phyloP scores from a whole-genome alignment of 2,797 vertebrate species.

The Valencia hispanica region DNA sequence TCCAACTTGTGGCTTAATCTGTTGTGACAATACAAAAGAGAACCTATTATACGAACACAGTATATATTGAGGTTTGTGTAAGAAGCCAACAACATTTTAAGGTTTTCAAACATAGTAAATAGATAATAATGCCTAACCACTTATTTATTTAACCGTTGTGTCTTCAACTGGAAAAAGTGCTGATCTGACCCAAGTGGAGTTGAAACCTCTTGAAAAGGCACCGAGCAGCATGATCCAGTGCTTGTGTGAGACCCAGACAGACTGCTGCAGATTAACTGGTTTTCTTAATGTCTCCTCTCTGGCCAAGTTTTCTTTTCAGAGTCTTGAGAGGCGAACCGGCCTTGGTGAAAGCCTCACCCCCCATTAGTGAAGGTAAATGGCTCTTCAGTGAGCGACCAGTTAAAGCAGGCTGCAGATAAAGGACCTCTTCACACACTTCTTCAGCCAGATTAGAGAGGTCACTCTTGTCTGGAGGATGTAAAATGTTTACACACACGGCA shows the following conservation, averaged over 20 bases:
- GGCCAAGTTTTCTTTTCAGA: constrained; percentile 69
- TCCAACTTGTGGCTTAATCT: background rate
- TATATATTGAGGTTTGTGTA: constrained; percentile 11
- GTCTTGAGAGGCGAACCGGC: constrained; percentile 67
- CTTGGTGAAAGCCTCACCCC: constrained; percentile 69
- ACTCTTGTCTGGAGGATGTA: constrained; percentile 82
- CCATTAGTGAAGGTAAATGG: constrained; percentile 79
- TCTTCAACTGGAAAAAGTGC: constrained; percentile 68
- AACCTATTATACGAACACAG: background rate
- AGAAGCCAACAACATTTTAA: constrained; percentile 23
- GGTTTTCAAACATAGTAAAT: constrained; percentile 35
- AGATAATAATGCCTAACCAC: constrained; percentile 33
- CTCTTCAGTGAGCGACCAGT: constrained; percentile 78
- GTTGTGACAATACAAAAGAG: background rate
- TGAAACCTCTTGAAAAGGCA: constrained; percentile 72
- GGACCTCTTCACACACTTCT: constrained; percentile 77
- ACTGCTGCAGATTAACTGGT: constrained; percentile 72
- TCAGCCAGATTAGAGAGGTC: constrained; percentile 80
- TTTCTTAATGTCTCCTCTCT: constrained; percentile 78
- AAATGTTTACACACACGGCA: constrained; percentile 76
- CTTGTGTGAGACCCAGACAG: constrained; percentile 62
- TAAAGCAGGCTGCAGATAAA: constrained; percentile 74
- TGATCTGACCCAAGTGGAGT: constrained; percentile 67
- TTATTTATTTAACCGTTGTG: constrained; percentile 62
- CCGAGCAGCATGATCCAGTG: constrained; percentile 57